Percentiles rank a stretch among this genome's conserved stretches.
These are phyloP conservation scores for Malachius bipustulatus DNA, from an alignment of 2,888 invertebrate genomes.

Conservation along the genomic window DNA sequence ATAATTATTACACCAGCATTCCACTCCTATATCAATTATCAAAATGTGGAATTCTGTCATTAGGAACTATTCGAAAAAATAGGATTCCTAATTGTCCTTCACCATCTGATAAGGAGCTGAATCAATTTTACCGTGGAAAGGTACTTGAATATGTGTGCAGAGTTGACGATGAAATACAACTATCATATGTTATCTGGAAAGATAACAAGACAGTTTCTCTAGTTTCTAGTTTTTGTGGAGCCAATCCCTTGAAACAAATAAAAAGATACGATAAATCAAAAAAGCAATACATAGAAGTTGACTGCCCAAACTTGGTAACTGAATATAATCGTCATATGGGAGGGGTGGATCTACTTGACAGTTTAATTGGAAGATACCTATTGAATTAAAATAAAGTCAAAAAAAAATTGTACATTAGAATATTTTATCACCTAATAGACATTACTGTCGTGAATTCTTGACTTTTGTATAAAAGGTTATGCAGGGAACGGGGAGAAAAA, in stretches of 20 bases:
- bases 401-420: constrained; percentile 19
- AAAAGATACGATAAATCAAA: constrained; percentile 13
- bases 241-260: constrained; percentile 16
- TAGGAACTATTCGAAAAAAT: constrained; percentile 27
- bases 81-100: constrained; percentile 28
- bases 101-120: no score
- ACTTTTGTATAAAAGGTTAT: constrained; percentile 19
- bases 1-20: constrained; percentile 27
- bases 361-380: constrained; percentile 20
- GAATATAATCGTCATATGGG: constrained; percentile 25
- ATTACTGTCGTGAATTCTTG: constrained; percentile 20
- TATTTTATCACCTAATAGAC: constrained; percentile 20
- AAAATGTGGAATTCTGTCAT: constrained; percentile 22
- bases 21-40: constrained; percentile 22
- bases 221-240: constrained; percentile 29
- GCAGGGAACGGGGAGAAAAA: no score
- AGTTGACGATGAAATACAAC: no score
- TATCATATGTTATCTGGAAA: no score
- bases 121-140: no score
- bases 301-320: constrained; percentile 20
- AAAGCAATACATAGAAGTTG: constrained; percentile 18
- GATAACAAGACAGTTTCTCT: constrained; percentile 29
- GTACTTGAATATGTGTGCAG: no score
- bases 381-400: constrained; percentile 16
- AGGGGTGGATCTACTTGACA: constrained; percentile 24